Conservation (phyloP, 2,113 vertebrate genomes). For the Pontoporia blainvillei region DNA sequence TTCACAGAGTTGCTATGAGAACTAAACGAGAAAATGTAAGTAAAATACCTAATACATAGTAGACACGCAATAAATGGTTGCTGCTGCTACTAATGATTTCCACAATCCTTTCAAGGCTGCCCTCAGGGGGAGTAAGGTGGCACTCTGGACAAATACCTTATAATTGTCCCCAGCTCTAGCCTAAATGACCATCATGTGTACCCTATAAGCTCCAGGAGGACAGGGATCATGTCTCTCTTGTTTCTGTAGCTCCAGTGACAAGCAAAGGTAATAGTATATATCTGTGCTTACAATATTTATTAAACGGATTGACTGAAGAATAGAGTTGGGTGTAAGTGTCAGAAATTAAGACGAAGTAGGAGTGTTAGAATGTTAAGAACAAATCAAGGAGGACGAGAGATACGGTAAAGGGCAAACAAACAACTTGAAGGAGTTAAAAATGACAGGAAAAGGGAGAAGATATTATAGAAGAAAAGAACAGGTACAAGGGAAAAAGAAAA, state of each 20-base stretch:
- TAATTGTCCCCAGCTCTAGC: neutral
- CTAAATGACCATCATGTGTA: neutral
- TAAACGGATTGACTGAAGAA: neutral
- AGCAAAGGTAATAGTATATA: neutral
- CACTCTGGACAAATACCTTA: neutral
- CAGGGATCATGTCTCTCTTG: neutral
- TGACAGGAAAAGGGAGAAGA: neutral
- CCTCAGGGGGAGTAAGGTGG: neutral
- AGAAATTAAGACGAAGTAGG: constrained; percentile 1
- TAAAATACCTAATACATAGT: neutral
- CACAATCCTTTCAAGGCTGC: neutral
- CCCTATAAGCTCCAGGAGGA: neutral
- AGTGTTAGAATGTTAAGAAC: neutral
- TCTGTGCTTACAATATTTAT: constrained; percentile 4
- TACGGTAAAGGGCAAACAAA: neutral
- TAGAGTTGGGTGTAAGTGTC: constrained; percentile 14
- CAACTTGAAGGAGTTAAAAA: neutral
- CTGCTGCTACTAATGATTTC: neutral
- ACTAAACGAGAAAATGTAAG: constrained; percentile 8
- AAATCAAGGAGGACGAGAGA: constrained; percentile 13
- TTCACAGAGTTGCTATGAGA: neutral
- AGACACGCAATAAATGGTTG: neutral
- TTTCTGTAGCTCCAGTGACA: neutral
- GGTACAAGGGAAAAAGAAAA: neutral
- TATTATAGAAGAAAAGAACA: neutral